Evolutionary conservation across 2,888 invertebrate genomes (phyloP), one percentile per base, ranked within the genome.

Genomic region (Heliothis peltigera): DNA sequence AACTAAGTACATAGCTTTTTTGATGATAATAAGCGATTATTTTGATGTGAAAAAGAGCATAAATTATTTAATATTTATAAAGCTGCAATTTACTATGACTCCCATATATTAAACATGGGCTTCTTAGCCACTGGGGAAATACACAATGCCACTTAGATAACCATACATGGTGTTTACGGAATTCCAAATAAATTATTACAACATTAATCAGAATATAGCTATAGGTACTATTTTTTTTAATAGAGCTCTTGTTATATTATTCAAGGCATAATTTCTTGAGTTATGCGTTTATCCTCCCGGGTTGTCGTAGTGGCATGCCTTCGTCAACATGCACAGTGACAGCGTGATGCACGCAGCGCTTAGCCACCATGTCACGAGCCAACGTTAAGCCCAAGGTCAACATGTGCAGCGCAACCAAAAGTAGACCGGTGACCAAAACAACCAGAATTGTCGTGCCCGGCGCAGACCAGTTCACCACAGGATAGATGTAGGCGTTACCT

Each of bases 381-480:
- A 93, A 93, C 42, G 96, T 95, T 22, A 97, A 77, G 15, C 95
- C 90, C 79, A 96, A 96, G 10, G 96, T 91, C 5, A 96, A 77
- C 43, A 96, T 91, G 88, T 97, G 97, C 7, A 97, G 90, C 17
- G 96, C 70, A 8, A 96, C 84, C 6, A 97, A 92, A 74, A 97
- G 95, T 1, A 96, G 81, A 0, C 96, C 95, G n/a, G 97, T 97
- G 43, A 96, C 94, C 0, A 95, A 84, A 59, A 96, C 96, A 15
- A 97, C 95, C 8, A 96, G 90, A 10, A 95, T 85, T 0, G 97
- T 96, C 28, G 91, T 88, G 8, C 96, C 95, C 0, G 97, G 97
- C 1, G 84, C 95, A 28, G 95, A 93, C 98, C 98, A 98, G 90
- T 98, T 96, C 65, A 98, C 91, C 62, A 98, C 96, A 22, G 96